These are phyloP conservation scores for Rotaria sp. DNA, from an alignment of 2,888 invertebrate genomes.

Conservation along the genomic window DNA sequence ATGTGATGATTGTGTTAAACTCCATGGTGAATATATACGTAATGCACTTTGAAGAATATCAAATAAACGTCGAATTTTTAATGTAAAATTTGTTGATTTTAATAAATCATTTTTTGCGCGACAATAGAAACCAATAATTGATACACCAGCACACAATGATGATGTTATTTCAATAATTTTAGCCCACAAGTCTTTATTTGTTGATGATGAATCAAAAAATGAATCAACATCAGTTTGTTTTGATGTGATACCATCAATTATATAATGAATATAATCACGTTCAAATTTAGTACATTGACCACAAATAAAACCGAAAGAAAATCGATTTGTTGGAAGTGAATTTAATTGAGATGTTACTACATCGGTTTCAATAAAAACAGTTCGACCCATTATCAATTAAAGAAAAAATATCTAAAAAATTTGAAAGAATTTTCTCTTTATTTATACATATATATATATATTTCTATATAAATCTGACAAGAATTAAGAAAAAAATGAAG, in stretches of 20 bases:
- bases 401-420: neutral
- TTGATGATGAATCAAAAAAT: neutral
- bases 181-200: constrained; percentile 20
- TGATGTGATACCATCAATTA: neutral
- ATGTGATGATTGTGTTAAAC: constrained; percentile 13
- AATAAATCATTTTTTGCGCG: neutral
- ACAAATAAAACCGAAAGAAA: neutral
- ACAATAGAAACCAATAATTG: constrained; percentile 26
- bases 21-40: neutral
- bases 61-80: constrained; percentile 19
- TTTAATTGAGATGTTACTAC: neutral
- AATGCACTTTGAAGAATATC: neutral
- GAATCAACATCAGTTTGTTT: neutral
- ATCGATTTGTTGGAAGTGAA: neutral
- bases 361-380: neutral
- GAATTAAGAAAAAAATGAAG: neutral
- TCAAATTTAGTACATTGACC: neutral
- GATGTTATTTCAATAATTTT: constrained; percentile 22
- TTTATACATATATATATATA: neutral
- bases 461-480: neutral
- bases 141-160: neutral
- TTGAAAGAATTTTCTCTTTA: neutral
- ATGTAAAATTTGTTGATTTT: constrained; percentile 14
- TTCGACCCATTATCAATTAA: neutral
- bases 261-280: neutral